Conservation (phyloP, 35 echinoderm and acorn worm species). For the Heliocidaris tuberculata region DNA sequence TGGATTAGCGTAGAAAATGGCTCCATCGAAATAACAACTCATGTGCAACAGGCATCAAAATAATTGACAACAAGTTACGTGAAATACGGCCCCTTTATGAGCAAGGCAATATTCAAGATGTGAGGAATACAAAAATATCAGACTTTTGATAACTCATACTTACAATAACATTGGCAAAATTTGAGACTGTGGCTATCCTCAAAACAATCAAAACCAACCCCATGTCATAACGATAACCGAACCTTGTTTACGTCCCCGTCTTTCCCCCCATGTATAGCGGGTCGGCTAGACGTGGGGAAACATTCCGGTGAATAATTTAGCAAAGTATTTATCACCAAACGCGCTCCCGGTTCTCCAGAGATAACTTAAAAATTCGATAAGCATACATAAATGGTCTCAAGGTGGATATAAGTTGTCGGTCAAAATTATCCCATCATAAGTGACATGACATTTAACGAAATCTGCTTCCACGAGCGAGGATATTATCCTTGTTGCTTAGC, state of each 20-base stretch:
- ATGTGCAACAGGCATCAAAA: too few species aligned
- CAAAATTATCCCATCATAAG: neutral
- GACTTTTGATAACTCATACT: too few species aligned
- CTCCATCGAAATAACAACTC: too few species aligned
- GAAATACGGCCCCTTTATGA: too few species aligned
- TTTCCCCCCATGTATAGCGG: neutral
- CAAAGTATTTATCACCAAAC: neutral
- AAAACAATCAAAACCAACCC: too few species aligned
- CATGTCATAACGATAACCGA: neutral
- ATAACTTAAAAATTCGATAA: neutral
- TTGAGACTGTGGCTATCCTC: too few species aligned
- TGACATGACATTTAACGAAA: neutral
- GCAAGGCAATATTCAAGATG: too few species aligned
- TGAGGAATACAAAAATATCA: too few species aligned
- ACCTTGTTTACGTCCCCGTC: neutral
- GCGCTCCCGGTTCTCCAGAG: neutral
- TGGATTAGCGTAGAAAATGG: too few species aligned
- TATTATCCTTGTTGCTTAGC: too few species aligned
- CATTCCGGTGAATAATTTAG: neutral
- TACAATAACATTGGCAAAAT: too few species aligned
- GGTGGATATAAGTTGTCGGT: neutral
- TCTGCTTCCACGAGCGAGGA: neutral
- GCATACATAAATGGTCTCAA: conserved; percentile 11
- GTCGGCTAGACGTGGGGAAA: neutral
- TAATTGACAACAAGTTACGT: too few species aligned